Evolutionary conservation across 2,797 vertebrate species (phyloP), one percentile per base, ranked within the genome.

Genomic region (Eleutherodactylus coqui): DNA sequence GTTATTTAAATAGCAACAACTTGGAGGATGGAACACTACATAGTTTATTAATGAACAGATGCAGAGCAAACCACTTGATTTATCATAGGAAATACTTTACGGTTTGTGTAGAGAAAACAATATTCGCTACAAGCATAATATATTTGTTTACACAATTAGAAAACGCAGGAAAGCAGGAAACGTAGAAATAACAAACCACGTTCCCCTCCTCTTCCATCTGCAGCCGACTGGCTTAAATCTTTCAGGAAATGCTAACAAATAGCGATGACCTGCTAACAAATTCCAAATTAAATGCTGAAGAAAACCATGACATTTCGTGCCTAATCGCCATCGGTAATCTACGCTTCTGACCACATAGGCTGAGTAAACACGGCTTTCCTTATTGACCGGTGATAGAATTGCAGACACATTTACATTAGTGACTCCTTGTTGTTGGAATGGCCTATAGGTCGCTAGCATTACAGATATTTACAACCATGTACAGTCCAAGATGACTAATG

Each of bases 201-300:
- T 69, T 45, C 36, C 32, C 75, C 49, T 77, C 41, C 75, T 87
- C 27, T 79, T 32, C 51, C 86, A 87, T 87, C 76, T 84, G 82
- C 69, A 67, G 76, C 55, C 81, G 76, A 84, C 51, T 41, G 32
- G 51, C 53, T 69, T 49, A 19, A 55, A 55, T 60, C 51, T 70
- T 58, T 75, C 86, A 87, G 82, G 76, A 87, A 87, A 70, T 76
- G 67, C 69, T 64, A 78, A 64, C 75, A 80, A 83, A 75, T 62
- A 87, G 80, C 34, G 67, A 79, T 27, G 83, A 84, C 60, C 76
- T 75, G 82, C 72, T 84, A 73, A 79, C 75, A 53, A 84, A 87
- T 79, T 29, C 53, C 70, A 79, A 84, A 79, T 82, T 62, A 58
- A 75, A 64, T 62, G 55, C 24, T 58, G 49, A 43, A 82, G 32